Percentiles rank a stretch among this genome's conserved stretches.
Evolutionary conservation across 2,797 vertebrate species (phyloP).

Genomic region (Neostethus bicornis): DNA sequence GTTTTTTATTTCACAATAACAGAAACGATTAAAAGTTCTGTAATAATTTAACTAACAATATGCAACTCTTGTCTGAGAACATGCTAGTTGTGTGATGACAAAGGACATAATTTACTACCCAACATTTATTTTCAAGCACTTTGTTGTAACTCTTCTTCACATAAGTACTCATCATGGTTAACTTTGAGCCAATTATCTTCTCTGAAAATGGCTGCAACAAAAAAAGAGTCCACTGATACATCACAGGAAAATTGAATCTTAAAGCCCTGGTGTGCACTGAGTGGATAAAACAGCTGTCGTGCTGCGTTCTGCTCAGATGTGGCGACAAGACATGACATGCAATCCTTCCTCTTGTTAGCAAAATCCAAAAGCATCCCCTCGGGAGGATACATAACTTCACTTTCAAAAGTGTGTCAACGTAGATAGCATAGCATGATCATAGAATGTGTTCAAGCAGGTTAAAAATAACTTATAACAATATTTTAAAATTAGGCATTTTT

Average conservation of each 20-base stretch:
- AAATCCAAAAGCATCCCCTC: conserved; percentile 30
- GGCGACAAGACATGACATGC: conserved; percentile 34
- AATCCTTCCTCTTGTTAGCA: conserved; percentile 33
- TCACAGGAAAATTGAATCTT: background rate
- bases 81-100: conserved; percentile 16
- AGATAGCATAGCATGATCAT: background rate
- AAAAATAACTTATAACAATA: background rate
- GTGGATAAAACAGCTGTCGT: conserved; percentile 35
- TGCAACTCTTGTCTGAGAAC: no score
- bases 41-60: no score
- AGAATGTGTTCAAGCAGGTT: background rate
- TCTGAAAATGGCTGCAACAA: conserved; percentile 14
- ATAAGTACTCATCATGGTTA: conserved; percentile 18
- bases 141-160: conserved; percentile 13
- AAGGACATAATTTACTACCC: conserved; percentile 19
- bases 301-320: conserved; percentile 16
- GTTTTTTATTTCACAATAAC: no score
- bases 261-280: conserved; percentile 15
- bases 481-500: background rate
- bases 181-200: conserved; percentile 40
- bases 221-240: background rate
- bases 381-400: conserved; percentile 17
- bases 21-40: no score
- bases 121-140: conserved; percentile 39
- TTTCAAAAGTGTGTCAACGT: conserved; percentile 15